A percentile compares a stretch with the other conserved stretches of the same genome.
These are phyloP conservation scores for Lophochroa leadbeateri DNA, from an alignment of 2,113 vertebrate species.

Conservation along the genomic window DNA sequence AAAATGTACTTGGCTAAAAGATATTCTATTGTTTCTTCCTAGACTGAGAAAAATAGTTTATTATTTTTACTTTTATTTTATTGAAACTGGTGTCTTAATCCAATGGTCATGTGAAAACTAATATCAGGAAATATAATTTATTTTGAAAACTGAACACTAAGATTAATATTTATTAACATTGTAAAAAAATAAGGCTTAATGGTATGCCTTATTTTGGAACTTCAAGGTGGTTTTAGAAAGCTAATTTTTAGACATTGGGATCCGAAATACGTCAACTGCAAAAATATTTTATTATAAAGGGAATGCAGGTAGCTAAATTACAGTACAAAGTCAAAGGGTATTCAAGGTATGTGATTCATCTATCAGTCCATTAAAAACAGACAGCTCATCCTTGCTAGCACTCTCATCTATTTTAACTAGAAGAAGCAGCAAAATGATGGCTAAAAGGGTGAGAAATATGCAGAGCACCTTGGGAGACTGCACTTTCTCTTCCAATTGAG, in stretches of 20 bases:
- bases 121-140: neutral
- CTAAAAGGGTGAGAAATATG: neutral
- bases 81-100: neutral
- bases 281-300: neutral
- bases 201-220: neutral
- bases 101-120: neutral
- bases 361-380: neutral
- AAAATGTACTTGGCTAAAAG: neutral
- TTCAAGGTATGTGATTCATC: neutral
- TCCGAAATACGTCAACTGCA: neutral
- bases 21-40: neutral
- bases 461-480: neutral
- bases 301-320: neutral
- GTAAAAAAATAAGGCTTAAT: neutral
- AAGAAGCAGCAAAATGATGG: neutral
- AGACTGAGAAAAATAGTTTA: neutral
- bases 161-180: neutral
- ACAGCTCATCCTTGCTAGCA: neutral
- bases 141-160: neutral
- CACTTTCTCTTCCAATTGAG: neutral
- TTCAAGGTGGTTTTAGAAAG: neutral
- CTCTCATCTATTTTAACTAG: neutral
- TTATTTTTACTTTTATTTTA: neutral
- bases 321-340: neutral
- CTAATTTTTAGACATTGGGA: neutral